Base-by-base conservation (phyloP, 1,140 invertebrate genomes). In the Acromyrmex heyeri region DNA sequence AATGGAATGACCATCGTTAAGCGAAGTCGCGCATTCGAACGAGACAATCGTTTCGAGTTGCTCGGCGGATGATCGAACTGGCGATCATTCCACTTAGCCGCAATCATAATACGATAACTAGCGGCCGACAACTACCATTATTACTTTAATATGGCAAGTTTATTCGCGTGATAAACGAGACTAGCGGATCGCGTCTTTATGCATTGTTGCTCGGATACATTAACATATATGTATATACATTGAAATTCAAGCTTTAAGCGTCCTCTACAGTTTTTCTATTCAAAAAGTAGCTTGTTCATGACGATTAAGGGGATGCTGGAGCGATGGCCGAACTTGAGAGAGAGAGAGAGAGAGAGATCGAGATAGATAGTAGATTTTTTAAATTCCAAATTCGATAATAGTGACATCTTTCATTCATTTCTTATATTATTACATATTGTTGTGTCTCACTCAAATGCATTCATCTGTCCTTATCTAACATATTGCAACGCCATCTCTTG, bases 101-200 rank as follows among this genome's bases (percentile, higher is more conserved):
- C 64, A 27, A 85, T 48, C 76, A 64, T 77, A 85, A 65, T 30
- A 44, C 61, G n/a, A 24, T 85, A 78, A 85, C 55, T 48, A n/a
- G 18, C 34, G 7, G 57, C 24, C 38, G 64, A 76, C 67, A 86
- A 89, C 59, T 72, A 50, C 30, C 53, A 70, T 90, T 90, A 86
- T 83, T 86, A 78, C 48, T 81, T 82, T 86, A 88, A 88, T 75
- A 70, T 59, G n/a, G 24, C 48, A 61, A 88, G 76, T 89, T 89
- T 50, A 76, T 53, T 72, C 76, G 44, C 24, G 34, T 48, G 53
- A 59, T n/a, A 64, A 44, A 79, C 1, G 21, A 14, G 34, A 18
- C 48, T 64, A 12, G 18, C 59, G 10, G 38, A 62, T 70, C 38
- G 21, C 4, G 38, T 10, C 21, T 24, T 67, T 55, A 8, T 24